These are phyloP conservation scores for Drosophila rufa DNA, from an alignment of 1,140 invertebrate genomes.

Conservation along the genomic window DNA sequence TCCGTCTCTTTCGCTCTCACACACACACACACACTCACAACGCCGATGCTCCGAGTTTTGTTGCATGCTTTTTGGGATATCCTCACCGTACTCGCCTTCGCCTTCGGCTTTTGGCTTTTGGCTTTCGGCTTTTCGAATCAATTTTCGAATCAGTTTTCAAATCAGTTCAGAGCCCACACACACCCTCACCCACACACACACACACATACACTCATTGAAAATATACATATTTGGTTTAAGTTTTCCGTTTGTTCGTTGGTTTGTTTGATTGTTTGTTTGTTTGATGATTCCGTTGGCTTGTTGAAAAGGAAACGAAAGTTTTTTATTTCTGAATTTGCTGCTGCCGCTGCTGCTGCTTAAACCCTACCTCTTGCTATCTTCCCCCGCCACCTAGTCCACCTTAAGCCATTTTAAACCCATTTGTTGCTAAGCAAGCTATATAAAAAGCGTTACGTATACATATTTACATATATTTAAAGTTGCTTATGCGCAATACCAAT, in stretches of 20 bases:
- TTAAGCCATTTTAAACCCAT: conserved; percentile 3
- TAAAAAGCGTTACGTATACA: conserved; percentile 33
- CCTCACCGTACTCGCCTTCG: conserved; percentile 3
- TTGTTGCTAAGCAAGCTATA: conserved; percentile 45
- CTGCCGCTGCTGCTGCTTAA: conserved; percentile 40
- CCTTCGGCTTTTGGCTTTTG: conserved; percentile 34
- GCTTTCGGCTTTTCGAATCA: conserved; percentile 35
- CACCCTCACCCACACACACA: background rate
- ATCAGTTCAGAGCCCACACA: conserved; percentile 8
- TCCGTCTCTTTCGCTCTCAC: background rate
- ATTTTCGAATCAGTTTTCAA: conserved; percentile 8
- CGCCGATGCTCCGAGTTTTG: conserved; percentile 29
- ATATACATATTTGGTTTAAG: conserved; percentile 43
- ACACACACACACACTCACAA: conserved; percentile 23
- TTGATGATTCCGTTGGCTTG: conserved; percentile 48
- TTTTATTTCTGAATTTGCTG: conserved; percentile 56
- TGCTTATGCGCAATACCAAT: conserved; percentile 44
- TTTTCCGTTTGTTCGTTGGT: conserved; percentile 48
- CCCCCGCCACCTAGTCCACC: conserved; percentile 13
- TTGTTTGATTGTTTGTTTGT: conserved; percentile 56
- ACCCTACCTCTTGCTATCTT: conserved; percentile 19
- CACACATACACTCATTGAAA: conserved; percentile 7
- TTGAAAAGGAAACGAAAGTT: conserved; percentile 38
- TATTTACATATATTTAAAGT: conserved; percentile 23
- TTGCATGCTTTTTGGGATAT: conserved; percentile 52